Evolutionary conservation across 1,140 invertebrate species (phyloP).

Genomic region (Drosophila arawakana): DNA sequence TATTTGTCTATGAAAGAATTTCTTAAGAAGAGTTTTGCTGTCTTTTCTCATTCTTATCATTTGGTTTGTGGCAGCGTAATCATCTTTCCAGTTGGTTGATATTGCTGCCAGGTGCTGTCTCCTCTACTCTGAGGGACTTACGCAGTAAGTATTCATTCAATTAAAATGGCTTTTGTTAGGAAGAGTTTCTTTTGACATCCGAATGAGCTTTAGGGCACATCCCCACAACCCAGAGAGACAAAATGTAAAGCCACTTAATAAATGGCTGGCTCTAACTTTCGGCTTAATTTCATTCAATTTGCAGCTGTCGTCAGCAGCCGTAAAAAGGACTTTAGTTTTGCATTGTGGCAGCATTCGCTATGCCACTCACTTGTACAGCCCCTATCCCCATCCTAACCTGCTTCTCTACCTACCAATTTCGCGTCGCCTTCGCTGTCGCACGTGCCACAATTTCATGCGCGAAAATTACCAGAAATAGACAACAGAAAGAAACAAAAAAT

Average conservation of each 20-base stretch:
- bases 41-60: conserved; percentile 10
- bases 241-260: conserved; percentile 66
- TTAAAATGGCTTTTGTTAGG: conserved; percentile 55
- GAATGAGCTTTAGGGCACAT: not conserved
- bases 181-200: conserved; percentile 29
- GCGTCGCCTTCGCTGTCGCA: not conserved
- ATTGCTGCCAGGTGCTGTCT: conserved; percentile 35
- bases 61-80: conserved; percentile 53
- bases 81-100: conserved; percentile 52
- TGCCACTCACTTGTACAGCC: not conserved
- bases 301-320: conserved; percentile 78
- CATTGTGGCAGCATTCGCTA: conserved; percentile 56
- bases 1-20: conserved; percentile 31
- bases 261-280: conserved; percentile 69
- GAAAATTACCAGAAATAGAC: conserved; percentile 34
- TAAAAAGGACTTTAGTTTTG: conserved; percentile 78
- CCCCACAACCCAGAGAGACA: conserved; percentile 15
- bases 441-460: conserved; percentile 26
- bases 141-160: conserved; percentile 57
- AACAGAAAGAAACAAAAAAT: not conserved
- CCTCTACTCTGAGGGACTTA: conserved; percentile 26
- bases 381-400: no score
- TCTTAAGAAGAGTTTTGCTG: conserved; percentile 6
- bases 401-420: no score
- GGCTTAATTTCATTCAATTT: conserved; percentile 79